phyloP scores from a whole-genome alignment of 2,113 vertebrate genomes.

The Danio rerio region DNA sequence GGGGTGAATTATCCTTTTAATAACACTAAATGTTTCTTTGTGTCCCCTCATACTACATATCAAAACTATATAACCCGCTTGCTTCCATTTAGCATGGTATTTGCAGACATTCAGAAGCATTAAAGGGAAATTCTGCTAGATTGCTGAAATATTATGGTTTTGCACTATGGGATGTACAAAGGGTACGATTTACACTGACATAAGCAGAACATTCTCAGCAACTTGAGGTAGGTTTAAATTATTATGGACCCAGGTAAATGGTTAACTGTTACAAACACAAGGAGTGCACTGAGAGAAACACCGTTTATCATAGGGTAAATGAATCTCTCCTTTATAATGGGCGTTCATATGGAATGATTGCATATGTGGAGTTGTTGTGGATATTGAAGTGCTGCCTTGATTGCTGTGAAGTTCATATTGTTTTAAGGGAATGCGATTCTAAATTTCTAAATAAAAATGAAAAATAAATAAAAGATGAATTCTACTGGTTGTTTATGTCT shows the following conservation, averaged over 20 bases:
- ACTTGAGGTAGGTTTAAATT: constrained; percentile 29
- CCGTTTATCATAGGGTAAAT: background rate
- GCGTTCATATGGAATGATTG: constrained; percentile 11
- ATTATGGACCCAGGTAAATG: constrained; percentile 16
- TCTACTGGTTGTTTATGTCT: background rate
- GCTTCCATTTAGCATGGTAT: constrained; percentile 22
- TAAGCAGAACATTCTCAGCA: background rate
- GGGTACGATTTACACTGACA: constrained; percentile 32
- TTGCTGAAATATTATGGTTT: constrained; percentile 15
- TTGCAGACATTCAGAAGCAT: constrained; percentile 14
- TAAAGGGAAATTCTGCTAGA: constrained; percentile 21
- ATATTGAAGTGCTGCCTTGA: constrained; percentile 30
- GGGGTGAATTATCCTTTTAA: background rate
- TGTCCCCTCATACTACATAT: background rate
- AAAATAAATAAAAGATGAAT: constrained; percentile 5
- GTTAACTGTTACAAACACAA: constrained; percentile 21
- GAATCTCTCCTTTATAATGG: background rate
- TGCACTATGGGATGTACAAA: constrained; percentile 20
- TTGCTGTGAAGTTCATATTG: constrained; percentile 31
- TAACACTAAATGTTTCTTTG: background rate
- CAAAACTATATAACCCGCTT: constrained; percentile 19
- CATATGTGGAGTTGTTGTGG: constrained; percentile 21
- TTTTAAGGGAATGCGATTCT: constrained; percentile 36
- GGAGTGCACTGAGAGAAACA: constrained; percentile 32
- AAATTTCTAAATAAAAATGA: constrained; percentile 45